Percentiles rank a stretch among this genome's conserved stretches.
phyloP scores from a whole-genome alignment of 2,797 vertebrate species.

The Serranus cabrilla region DNA sequence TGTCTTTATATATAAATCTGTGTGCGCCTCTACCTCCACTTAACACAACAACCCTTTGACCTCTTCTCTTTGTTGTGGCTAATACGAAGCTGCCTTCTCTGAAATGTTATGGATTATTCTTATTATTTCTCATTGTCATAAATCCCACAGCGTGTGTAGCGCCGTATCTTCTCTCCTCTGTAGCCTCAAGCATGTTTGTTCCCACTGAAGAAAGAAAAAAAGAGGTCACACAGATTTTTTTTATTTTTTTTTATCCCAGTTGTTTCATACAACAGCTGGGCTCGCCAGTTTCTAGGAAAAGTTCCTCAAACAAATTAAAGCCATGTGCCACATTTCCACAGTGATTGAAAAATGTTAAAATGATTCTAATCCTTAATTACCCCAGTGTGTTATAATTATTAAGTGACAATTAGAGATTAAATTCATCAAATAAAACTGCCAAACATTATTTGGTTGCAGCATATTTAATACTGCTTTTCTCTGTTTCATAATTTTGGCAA shows the following conservation, averaged over 20 bases:
- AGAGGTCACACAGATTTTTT: too few species aligned
- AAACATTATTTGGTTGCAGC: not conserved
- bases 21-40: not conserved
- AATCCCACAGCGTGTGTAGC: not conserved
- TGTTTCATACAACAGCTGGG: too few species aligned
- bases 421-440: not conserved
- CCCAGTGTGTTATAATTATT: not conserved
- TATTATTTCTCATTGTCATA: not conserved
- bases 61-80: not conserved
- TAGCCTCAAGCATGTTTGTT: not conserved
- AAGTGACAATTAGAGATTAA: not conserved
- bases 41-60: not conserved
- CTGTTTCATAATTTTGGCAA: too few species aligned
- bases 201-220: not conserved
- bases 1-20: not conserved
- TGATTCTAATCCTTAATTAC: not conserved
- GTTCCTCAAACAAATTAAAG: not conserved
- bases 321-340: not conserved
- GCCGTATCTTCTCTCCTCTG: not conserved
- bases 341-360: not conserved
- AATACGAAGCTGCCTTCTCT: not conserved
- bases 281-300: too few species aligned
- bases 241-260: too few species aligned
- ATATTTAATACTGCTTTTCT: not conserved
- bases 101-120: not conserved